Conservation (phyloP, 2,888 invertebrate genomes). For the Hipparchia semele region DNA sequence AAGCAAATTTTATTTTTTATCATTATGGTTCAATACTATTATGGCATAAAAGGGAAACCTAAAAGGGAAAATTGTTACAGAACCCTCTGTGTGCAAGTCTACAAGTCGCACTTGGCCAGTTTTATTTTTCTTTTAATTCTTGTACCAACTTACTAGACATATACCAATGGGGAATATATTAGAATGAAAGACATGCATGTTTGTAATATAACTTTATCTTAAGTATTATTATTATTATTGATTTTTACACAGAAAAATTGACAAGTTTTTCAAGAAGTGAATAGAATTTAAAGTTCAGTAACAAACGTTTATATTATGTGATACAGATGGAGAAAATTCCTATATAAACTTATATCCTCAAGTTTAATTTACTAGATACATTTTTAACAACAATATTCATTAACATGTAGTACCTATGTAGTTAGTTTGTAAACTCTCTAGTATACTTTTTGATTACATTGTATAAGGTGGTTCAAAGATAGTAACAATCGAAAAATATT, state of each 20-base stretch:
- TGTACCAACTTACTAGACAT: no score
- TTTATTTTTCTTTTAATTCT: no score
- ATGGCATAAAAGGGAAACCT: no score
- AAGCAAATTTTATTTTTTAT: neutral
- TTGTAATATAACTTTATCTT: conserved; percentile 9
- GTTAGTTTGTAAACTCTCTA: no score
- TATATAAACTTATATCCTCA: neutral
- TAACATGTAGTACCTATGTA: neutral
- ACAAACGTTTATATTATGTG: conserved; percentile 27
- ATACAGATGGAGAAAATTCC: conserved; percentile 18
- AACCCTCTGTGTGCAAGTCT: no score
- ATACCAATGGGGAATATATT: neutral
- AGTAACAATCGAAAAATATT: no score
- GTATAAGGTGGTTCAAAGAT: no score
- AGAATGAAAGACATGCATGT: neutral
- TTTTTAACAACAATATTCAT: conserved; percentile 3
- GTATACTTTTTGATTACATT: no score
- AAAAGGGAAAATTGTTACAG: no score
- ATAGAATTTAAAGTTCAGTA: conserved; percentile 32
- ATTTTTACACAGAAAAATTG: conserved; percentile 2
- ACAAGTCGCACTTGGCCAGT: no score
- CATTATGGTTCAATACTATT: no score
- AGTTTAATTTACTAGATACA: neutral
- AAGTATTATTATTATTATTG: neutral
- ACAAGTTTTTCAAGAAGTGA: neutral